Evolutionary conservation across 2,113 vertebrate species (phyloP), one percentile per base, ranked within the genome.

Genomic region (Dendrocopos noguchii): DNA sequence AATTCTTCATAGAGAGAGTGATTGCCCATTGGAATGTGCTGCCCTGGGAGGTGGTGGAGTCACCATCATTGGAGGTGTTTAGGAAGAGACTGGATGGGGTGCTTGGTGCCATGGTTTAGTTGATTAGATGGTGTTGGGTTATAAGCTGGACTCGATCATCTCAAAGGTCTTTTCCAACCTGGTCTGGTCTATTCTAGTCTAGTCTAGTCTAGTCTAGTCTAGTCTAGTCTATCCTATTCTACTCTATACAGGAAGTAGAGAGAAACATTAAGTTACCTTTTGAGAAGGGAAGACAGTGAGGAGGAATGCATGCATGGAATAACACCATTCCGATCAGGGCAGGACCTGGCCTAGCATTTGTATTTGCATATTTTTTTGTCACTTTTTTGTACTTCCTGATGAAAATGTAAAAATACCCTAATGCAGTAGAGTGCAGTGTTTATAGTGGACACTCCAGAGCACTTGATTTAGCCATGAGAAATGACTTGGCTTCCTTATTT

Each of bases 391-490:
- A 71, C 87, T 87, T 94, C 47, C 67, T 92, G 72, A 57, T 68
- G 68, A 76, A 66, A 89, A 94, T 57, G 61, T 63, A 20, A 73
- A 91, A 93, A 74, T 75, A 84, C 59, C 47, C 34, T 56, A 67
- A 21, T 42, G 28, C 19, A 55, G n/a, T 66, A 28, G 80, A 65
- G 57, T 27, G 22, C 25, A 18, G 28, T 85, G 80, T 94, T 95
- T 91, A 47, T 86, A 95, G 70, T 0, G 82, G 52, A 64, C 50
- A 39, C 61, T 92, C 61, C 71, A 73, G 91, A 92, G 36, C n/a
- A n/a, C 60, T 95, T 74, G 53, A 84, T 68, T 88, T 80, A 80
- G 82, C 46, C 67, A n/a, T 80, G 50, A 88, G 78, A 90, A 88
- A 82, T 74, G 13, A 53, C 55, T 91, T 94, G 78, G 39, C 31